Conservation (phyloP, 2,113 vertebrate genomes). For the Etia nguti region DNA sequence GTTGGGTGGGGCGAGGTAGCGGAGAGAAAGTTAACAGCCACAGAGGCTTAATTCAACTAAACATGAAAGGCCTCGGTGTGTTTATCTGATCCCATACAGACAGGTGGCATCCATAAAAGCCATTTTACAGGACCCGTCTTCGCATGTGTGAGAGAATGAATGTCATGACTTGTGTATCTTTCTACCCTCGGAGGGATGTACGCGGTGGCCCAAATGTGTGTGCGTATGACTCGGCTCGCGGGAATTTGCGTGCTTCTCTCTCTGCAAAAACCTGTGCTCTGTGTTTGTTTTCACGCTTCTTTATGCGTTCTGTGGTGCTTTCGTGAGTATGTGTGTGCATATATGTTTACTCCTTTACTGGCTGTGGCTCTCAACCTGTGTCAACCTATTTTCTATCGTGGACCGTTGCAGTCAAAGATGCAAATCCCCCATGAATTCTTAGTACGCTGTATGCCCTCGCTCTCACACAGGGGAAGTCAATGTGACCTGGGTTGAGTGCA, state of each 20-base stretch:
- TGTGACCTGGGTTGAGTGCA: background rate
- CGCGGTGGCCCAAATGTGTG: background rate
- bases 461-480: background rate
- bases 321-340: background rate
- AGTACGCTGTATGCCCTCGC: slow-evolving; percentile 14
- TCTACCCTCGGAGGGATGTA: background rate
- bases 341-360: background rate
- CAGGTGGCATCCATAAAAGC: slow-evolving; percentile 46
- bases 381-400: background rate
- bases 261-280: background rate
- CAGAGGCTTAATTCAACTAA: slow-evolving; percentile 13
- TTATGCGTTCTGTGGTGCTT: background rate
- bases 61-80: background rate
- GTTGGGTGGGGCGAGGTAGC: background rate
- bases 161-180: slow-evolving; percentile 32
- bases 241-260: background rate
- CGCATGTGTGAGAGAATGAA: slow-evolving; percentile 31
- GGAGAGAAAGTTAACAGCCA: background rate
- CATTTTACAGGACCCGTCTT: background rate
- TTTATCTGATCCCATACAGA: slow-evolving; percentile 27
- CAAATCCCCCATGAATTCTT: slow-evolving; percentile 24
- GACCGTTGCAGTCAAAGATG: slow-evolving; percentile 11
- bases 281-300: background rate
- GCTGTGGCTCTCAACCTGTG: background rate
- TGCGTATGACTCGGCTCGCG: background rate